Evolutionary conservation across 2,113 vertebrate species (phyloP).

Genomic region (Gasterosteus nipponicus): DNA sequence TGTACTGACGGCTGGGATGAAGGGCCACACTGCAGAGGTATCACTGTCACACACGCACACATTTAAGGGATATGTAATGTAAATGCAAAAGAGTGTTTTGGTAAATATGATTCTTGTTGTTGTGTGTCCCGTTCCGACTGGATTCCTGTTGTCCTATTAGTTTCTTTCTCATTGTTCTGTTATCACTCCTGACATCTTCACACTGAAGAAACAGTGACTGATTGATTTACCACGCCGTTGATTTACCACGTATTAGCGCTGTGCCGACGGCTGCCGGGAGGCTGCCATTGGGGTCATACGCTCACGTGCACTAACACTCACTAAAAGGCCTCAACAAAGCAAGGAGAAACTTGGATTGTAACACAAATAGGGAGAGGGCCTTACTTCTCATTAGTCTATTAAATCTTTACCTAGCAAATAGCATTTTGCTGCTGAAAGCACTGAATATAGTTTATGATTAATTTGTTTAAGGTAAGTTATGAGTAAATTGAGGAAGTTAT

Average conservation of each 20-base stretch:
- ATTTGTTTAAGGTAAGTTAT: not conserved
- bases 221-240: not conserved
- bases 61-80: not conserved
- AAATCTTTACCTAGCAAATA: not conserved
- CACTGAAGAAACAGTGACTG: conserved; percentile 4
- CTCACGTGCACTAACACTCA: too few relatives aligned
- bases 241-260: too few relatives aligned
- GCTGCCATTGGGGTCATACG: too few relatives aligned
- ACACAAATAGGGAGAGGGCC: not conserved
- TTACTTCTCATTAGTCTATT: not conserved
- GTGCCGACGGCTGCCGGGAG: too few relatives aligned
- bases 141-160: not conserved
- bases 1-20: conserved; percentile 93
- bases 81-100: not conserved
- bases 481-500: conserved; percentile 18
- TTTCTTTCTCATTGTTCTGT: not conserved
- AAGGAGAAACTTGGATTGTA: not conserved
- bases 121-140: not conserved
- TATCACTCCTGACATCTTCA: conserved; percentile 2
- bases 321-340: too few relatives aligned
- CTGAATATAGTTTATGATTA: not conserved
- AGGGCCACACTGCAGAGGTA: conserved; percentile 94
- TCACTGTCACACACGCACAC: not conserved
- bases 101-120: not conserved
- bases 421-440: not conserved